Conservation (phyloP, 2,888 invertebrate species). For the Leptarthrus brevirostris region DNA sequence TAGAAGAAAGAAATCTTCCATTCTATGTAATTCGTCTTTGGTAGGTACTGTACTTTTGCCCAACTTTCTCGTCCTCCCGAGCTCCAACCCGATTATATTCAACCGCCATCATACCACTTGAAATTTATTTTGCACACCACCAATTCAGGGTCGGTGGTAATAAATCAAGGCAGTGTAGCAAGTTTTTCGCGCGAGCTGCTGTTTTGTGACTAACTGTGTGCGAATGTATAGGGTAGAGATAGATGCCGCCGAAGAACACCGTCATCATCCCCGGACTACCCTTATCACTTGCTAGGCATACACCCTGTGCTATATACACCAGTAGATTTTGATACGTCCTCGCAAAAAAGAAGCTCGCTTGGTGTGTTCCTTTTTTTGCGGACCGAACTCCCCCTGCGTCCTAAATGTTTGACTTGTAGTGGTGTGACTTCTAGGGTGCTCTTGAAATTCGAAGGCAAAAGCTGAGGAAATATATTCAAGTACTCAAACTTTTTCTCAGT, state of each 20-base stretch:
- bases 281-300: slow-evolving; percentile 45
- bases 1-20: slow-evolving; percentile 35
- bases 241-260: slow-evolving; percentile 28
- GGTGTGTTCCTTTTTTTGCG: not conserved
- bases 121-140: slow-evolving; percentile 58
- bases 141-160: slow-evolving; percentile 56
- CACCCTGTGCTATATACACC: slow-evolving; percentile 42
- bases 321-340: slow-evolving; percentile 48
- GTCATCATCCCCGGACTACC: slow-evolving; percentile 46
- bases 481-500: slow-evolving; percentile 49
- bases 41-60: not conserved
- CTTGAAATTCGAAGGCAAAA: slow-evolving; percentile 48
- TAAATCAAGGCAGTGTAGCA: slow-evolving; percentile 58
- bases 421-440: slow-evolving; percentile 50
- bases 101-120: slow-evolving; percentile 58
- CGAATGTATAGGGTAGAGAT: slow-evolving; percentile 35
- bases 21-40: slow-evolving; percentile 47
- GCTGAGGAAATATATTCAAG: slow-evolving; percentile 53
- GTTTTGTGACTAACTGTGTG: slow-evolving; percentile 56
- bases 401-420: slow-evolving; percentile 46
- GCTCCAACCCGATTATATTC: slow-evolving; percentile 48
- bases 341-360: slow-evolving; percentile 40
- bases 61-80: not conserved
- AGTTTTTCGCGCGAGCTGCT: slow-evolving; percentile 59
- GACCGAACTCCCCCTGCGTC: not conserved